A percentile compares a stretch with the other conserved stretches of the same genome.
Evolutionary conservation across 2,113 vertebrate species (phyloP).

Genomic region (Numida meleagris): DNA sequence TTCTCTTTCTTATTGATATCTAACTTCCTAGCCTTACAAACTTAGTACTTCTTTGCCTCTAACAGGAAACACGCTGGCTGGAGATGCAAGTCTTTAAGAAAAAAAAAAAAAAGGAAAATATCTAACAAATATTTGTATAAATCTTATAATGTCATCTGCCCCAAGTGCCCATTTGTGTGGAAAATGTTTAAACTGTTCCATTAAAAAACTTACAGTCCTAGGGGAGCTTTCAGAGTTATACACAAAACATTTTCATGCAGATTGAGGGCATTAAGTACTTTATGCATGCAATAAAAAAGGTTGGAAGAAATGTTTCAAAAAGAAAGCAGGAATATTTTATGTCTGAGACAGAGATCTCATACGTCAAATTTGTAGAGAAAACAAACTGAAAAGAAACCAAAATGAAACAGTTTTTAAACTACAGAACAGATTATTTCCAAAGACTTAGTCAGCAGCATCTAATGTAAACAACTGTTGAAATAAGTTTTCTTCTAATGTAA

Average conservation of each 20-base stretch:
- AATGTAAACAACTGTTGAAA: neutral
- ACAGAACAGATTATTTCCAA: neutral
- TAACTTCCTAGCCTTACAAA: neutral
- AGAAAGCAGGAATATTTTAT: conserved; percentile 22
- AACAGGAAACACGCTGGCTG: neutral
- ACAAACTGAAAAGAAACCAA: conserved; percentile 19
- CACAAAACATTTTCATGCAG: conserved; percentile 61
- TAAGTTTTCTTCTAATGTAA: neutral
- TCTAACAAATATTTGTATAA: neutral
- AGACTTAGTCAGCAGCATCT: conserved; percentile 1
- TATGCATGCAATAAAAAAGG: neutral
- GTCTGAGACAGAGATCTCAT: neutral
- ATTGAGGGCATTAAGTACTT: conserved; percentile 66
- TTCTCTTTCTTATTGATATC: neutral
- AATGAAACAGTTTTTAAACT: conserved; percentile 25
- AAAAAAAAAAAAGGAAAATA: neutral
- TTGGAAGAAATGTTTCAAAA: conserved; percentile 55
- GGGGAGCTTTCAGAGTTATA: conserved; percentile 53
- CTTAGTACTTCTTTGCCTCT: neutral
- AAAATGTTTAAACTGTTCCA: conserved; percentile 71
- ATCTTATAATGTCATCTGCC: conserved; percentile 49
- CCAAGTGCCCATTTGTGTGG: conserved; percentile 32
- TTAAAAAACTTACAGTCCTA: conserved; percentile 57
- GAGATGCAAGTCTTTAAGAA: neutral
- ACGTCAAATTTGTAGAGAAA: neutral